Base-by-base conservation (phyloP, 2,888 invertebrate species). In the Aplocera efformata region DNA sequence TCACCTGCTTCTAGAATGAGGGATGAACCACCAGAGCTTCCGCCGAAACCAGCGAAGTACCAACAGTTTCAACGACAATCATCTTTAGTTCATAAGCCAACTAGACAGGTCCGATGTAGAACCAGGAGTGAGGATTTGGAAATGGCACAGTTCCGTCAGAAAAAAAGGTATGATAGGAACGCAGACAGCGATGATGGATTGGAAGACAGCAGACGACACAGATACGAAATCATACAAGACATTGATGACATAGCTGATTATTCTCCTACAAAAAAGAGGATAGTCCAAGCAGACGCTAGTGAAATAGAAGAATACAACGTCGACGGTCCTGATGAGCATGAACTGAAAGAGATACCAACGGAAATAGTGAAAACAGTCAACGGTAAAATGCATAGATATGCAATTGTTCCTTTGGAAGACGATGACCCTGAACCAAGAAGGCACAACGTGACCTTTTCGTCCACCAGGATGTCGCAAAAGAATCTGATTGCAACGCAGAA, bases 401-500 rank as follows among this genome's bases (percentile, higher is more conserved):
- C 91, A 0, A 90, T 91, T 30, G 89, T 91, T 3, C 90, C 91
- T 0, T 83, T 89, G 0, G 91, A 91, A 10, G 78, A 90, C 0
- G 89, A 90, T 6, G 86, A 86, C n/a, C 72, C 71, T 7, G 86
- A 86, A n/a, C 72, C 72, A 0, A 63, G 80, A 64, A 65, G 79
- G 74, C 28, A 76, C 53, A 66, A 74, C 3, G 79, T 75, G 0
- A 90, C 76, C 0, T 90, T 74, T 56, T 79, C 77, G 28, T 81
- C 67, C 0, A 79, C 80, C 0, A 72, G 75, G 11, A 90, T 90
- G 72, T 88, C 90, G 1, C 73, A 90, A 32, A 90, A 90, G 58
- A 92, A 92, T 68, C 77, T 92, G 0, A 90, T 90, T 10, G 94
- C 94, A 0, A 94, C 94, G 0, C 93, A 94, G 60, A 94, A 93